Evolutionary conservation across 2,113 vertebrate species (phyloP).

Genomic region (Herpetotheres cachinnans): DNA sequence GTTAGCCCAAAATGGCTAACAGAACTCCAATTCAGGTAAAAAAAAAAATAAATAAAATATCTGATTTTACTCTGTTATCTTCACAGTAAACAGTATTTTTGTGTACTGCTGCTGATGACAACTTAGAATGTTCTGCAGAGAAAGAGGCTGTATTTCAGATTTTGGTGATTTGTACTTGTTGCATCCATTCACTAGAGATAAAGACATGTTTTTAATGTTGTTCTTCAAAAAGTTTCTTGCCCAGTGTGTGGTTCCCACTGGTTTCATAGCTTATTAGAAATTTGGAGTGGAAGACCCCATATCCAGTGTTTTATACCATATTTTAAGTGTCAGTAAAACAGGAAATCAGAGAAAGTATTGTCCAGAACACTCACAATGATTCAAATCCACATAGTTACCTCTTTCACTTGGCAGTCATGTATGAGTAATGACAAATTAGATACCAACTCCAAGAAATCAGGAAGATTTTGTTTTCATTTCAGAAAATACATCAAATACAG

Average conservation of each 20-base stretch:
- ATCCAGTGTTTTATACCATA: not conserved
- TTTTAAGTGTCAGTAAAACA: not conserved
- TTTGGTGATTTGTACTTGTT: not conserved
- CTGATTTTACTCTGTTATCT: not conserved
- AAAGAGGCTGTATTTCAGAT: not conserved
- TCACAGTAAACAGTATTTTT: not conserved
- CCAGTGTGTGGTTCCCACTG: fast-evolving
- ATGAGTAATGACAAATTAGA: not conserved
- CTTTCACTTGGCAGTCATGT: not conserved
- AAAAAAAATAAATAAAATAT: no score
- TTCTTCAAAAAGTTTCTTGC: not conserved
- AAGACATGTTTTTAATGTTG: fast-evolving
- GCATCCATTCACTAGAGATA: not conserved
- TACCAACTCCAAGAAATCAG: not conserved
- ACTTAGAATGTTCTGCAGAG: not conserved
- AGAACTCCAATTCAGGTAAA: not conserved
- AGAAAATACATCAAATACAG: not conserved
- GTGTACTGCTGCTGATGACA: not conserved
- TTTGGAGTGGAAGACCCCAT: not conserved
- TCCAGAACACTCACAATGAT: not conserved
- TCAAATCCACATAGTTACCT: not conserved
- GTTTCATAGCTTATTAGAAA: not conserved
- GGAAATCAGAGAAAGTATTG: not conserved
- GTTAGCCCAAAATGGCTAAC: not conserved
- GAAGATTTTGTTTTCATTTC: not conserved